phyloP scores from a whole-genome alignment of 37 sponge, comb jelly and placozoan genomes.

The Cliona cf. orientalis region DNA sequence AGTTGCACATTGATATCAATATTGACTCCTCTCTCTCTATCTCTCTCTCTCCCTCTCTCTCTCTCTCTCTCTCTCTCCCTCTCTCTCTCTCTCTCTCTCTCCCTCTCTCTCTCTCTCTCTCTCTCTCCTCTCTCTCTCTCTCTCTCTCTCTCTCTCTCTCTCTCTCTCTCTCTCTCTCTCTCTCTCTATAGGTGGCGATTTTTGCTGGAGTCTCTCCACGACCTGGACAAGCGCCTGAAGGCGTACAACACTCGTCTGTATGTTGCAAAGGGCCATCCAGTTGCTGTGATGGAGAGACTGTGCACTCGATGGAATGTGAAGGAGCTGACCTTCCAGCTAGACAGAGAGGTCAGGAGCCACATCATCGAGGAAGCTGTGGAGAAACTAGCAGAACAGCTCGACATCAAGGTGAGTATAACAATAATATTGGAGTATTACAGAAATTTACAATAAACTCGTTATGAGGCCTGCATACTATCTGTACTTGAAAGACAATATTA shows the following conservation, averaged over 20 bases:
- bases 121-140: background rate
- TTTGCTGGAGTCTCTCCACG: slow-evolving; percentile 63
- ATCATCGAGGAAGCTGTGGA: slow-evolving; percentile 27
- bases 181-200: slow-evolving; percentile 39
- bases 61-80: background rate
- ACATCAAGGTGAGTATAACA: slow-evolving; percentile 10
- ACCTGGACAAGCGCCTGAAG: slow-evolving; percentile 42
- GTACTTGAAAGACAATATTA: background rate
- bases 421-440: background rate
- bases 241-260: slow-evolving; percentile 40
- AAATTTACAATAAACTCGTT: too few species aligned
- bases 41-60: background rate
- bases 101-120: too few species aligned
- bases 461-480: background rate
- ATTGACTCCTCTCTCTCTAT: background rate
- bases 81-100: too few species aligned
- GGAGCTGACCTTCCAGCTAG: slow-evolving; percentile 45
- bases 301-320: slow-evolving; percentile 64
- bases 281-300: slow-evolving; percentile 36
- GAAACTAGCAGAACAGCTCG: background rate
- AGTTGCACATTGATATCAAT: background rate
- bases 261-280: slow-evolving; percentile 57
- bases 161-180: too few species aligned
- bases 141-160: background rate
- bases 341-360: slow-evolving; percentile 30